Evolutionary conservation across 2,113 vertebrate species (phyloP).

Genomic region (Thalassarche chlororhynchos): DNA sequence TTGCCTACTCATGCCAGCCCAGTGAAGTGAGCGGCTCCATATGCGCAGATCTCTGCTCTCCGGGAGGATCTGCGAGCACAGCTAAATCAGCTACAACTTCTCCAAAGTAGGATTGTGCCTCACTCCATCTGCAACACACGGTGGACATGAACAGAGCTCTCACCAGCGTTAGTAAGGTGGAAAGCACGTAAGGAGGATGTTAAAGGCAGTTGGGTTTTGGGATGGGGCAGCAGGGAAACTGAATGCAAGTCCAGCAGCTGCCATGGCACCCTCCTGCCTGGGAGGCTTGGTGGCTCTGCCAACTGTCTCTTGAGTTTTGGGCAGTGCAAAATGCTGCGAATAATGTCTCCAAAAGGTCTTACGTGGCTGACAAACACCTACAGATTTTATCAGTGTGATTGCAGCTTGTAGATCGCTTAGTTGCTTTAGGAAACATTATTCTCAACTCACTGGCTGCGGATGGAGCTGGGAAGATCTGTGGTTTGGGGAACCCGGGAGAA

Average conservation of each 20-base stretch:
- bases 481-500: not conserved
- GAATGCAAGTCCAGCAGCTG: not conserved
- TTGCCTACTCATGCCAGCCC: not conserved
- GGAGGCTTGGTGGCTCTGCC: not conserved
- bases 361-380: not conserved
- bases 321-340: not conserved
- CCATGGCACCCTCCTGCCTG: not conserved
- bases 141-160: not conserved
- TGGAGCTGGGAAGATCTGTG: not conserved
- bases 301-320: not conserved
- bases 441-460: not conserved
- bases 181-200: not conserved
- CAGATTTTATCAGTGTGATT: not conserved
- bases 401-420: not conserved
- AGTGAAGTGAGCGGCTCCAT: not conserved
- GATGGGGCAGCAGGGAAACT: not conserved
- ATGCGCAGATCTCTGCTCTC: accelerated
- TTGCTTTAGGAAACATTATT: conserved; percentile 18
- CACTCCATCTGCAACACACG: not conserved
- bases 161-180: not conserved
- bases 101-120: not conserved
- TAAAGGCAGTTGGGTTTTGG: not conserved
- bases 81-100: not conserved
- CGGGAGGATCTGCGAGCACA: not conserved
- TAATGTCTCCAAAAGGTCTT: not conserved